Conservation (phyloP, 2,888 invertebrate genomes). For the Hypomecis atomaria region DNA sequence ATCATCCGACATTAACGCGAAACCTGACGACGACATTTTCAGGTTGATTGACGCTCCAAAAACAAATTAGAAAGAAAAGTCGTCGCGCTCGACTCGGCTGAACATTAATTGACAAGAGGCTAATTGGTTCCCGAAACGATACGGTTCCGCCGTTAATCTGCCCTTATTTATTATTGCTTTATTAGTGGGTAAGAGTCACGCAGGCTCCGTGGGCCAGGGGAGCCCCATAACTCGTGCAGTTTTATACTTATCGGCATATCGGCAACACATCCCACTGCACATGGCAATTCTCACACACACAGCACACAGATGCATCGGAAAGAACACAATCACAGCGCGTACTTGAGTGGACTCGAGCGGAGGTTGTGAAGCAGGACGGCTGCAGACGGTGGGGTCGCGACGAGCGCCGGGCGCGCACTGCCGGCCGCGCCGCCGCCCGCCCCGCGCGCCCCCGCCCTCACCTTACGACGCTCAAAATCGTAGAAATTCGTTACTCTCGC, state of each 20-base stretch:
- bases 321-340: slow-evolving; percentile 52
- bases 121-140: slow-evolving; percentile 33
- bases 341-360: slow-evolving; percentile 42
- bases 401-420: slow-evolving; percentile 61
- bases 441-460: slow-evolving; percentile 39
- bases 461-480: slow-evolving; percentile 59
- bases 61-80: slow-evolving; percentile 32
- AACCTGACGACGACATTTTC: slow-evolving; percentile 22
- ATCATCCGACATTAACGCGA: slow-evolving; percentile 16
- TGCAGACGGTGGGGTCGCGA: slow-evolving; percentile 46
- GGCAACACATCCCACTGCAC: slow-evolving; percentile 45
- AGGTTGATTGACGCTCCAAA: slow-evolving; percentile 27
- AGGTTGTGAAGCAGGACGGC: slow-evolving; percentile 26
- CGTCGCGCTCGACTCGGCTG: slow-evolving; percentile 23
- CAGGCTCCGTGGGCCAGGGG: slow-evolving; percentile 1
- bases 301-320: slow-evolving; percentile 32
- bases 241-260: slow-evolving; percentile 28
- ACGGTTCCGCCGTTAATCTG: slow-evolving; percentile 29
- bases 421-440: slow-evolving; percentile 53
- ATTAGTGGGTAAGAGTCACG: slow-evolving; percentile 26
- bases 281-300: slow-evolving; percentile 62
- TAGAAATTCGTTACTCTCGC: slow-evolving; percentile 47
- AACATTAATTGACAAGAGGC: slow-evolving; percentile 33
- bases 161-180: slow-evolving; percentile 28
- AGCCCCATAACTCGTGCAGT: not conserved